Evolutionary conservation across 2,113 vertebrate species (phyloP).

Genomic region (Chamaetylas fuelleborni): DNA sequence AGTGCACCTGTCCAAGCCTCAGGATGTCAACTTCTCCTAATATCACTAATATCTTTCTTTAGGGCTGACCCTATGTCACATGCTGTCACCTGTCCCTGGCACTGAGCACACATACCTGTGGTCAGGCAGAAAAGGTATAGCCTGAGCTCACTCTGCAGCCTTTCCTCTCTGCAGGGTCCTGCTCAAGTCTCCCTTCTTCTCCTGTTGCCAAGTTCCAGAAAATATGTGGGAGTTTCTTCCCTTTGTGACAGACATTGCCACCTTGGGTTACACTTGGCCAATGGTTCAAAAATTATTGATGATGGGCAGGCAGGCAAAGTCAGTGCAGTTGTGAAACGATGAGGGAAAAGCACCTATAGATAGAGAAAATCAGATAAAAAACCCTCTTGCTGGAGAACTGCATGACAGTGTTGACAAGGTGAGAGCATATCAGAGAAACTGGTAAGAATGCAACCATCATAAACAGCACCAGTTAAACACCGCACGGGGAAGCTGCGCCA

Average conservation of each 20-base stretch:
- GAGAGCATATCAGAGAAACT: not conserved
- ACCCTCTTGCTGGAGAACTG: not conserved
- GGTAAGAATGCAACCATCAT: not conserved
- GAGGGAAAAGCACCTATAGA: not conserved
- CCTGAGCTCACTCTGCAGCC: not conserved
- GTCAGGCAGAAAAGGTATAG: not conserved
- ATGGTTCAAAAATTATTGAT: not conserved
- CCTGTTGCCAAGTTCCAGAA: not conserved
- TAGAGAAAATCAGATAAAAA: not conserved
- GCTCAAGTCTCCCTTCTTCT: rapidly evolving
- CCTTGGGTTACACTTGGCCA: not conserved
- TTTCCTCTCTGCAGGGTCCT: not conserved
- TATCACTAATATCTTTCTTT: not conserved
- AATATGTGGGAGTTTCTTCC: not conserved
- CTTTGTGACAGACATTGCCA: not conserved
- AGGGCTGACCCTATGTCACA: not conserved
- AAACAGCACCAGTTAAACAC: conserved; percentile 18
- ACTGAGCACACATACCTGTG: rapidly evolving
- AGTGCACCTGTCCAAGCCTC: not conserved
- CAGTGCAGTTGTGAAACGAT: rapidly evolving
- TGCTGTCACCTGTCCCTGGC: rapidly evolving
- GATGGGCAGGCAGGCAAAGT: not conserved
- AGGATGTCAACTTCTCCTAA: not conserved
- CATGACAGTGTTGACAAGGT: not conserved
- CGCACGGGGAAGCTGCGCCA: not conserved